Base-by-base conservation (phyloP, 2,888 invertebrate genomes). In the Brachylomia viminalis region DNA sequence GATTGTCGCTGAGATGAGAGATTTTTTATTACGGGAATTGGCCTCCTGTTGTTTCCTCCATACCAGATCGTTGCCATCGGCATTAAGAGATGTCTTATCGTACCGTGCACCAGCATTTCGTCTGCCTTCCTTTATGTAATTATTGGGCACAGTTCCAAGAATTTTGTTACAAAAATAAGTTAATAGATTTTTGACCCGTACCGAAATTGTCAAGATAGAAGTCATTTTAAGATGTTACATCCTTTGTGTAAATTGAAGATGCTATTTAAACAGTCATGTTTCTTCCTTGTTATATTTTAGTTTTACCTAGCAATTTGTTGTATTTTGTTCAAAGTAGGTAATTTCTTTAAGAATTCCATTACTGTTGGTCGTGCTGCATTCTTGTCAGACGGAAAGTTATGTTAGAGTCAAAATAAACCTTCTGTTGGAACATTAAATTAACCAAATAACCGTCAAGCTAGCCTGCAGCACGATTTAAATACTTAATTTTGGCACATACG, bases 401-500 rank as follows among this genome's bases (percentile, higher is more conserved):
- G 27, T 71, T 68, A 42, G 38, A 62, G 38, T 47, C 33, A 78
- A 82, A 70, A 78, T 78, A 71, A 74, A 69, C 69, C 66, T 72
- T 68, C 66, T 52, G 56, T 6, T 27, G 38, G 27, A 54, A 38
- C 58, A 70, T 83, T 79, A 75, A 83, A 72, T 69, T 38, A 58
- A 72, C 30, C 52, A 66, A 66, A 73, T 73, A 67, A 68, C 52
- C 54, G 47, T 64, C 38, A 64, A 69, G 52, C n/a, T 61, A 74
- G 42, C 17, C 23, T 65, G 47, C 56, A 42, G 7, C 45, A 49
- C 59, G 75, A 70, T 82, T 73, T 73, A 67, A 68, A 82, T 72
- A 54, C 75, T 75, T 73, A 75, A 79, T 85, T 82, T 77, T 77
- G 79, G 78, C 78, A 86, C 82, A 74, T 47, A 33, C n/a, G 61